Conservation (phyloP, 2,797 vertebrate species). For the Etheostoma perlongum region DNA sequence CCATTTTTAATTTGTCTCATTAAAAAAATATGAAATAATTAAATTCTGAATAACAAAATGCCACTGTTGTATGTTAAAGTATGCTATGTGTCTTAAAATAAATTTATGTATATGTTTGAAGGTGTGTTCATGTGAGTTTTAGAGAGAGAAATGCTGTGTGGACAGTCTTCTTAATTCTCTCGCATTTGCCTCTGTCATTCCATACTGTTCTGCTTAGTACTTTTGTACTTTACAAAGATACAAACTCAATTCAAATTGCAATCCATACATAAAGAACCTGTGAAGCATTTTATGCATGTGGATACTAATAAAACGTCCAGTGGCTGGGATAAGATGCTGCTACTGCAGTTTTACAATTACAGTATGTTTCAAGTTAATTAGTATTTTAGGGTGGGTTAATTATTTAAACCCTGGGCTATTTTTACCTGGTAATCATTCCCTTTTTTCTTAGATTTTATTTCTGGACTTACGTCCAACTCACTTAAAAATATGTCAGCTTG, state of each 20-base stretch:
- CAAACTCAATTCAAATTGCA: constrained; percentile 1
- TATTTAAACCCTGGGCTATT: constrained; percentile 13
- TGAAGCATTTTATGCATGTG: background rate
- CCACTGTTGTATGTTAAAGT: background rate
- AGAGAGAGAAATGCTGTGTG: background rate
- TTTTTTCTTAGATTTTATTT: background rate
- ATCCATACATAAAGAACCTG: background rate
- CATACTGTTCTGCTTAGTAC: background rate
- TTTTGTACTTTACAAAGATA: background rate
- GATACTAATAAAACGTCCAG: background rate
- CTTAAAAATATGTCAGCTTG: background rate
- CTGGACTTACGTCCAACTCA: background rate
- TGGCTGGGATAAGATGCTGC: constrained; percentile 8
- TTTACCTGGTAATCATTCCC: constrained; percentile 12
- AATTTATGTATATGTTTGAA: background rate
- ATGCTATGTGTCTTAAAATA: background rate
- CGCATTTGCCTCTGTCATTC: background rate
- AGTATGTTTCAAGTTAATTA: constrained; percentile 21
- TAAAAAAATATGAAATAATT: background rate
- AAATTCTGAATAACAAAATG: background rate
- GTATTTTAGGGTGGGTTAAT: constrained; percentile 8
- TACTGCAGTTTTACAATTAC: constrained; percentile 10
- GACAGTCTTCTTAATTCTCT: background rate
- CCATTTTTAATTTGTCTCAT: background rate
- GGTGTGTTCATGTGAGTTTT: background rate